Evolutionary conservation across 2,113 vertebrate genomes (phyloP), one percentile per base, ranked within the genome.

Genomic region (Brevimyrus niger): DNA sequence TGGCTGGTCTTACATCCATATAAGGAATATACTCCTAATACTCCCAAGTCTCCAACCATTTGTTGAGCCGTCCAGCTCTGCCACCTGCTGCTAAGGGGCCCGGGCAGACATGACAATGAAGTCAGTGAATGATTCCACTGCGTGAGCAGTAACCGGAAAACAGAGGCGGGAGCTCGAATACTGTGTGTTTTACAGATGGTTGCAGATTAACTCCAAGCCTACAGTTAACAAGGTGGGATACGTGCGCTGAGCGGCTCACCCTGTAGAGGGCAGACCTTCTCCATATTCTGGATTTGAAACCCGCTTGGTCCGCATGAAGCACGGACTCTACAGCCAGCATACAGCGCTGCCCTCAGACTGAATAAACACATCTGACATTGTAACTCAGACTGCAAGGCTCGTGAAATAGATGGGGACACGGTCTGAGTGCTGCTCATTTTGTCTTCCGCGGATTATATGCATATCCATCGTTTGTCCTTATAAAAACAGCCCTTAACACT

Each of bases 191-290:
- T 38, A 8, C 27, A 19, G 17, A 76, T 76, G 5, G 4, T 10
- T 38, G 35, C 73, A 80, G 8, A 42, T 80, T 42, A 42, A 80
- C 31, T 19, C 35, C 4, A 80, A 80, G 15, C 31, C 69, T 38
- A 15, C 35, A 80, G 17, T 80, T 80, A 38, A 55, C 23, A 51
- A 80, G 51, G 88, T 6, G 35, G 38, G 10, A 83, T 10, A 88
- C n/a, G 7, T 5, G n/a, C 47, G 55, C 3, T 86, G 10, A 15
- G 42, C 51, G 51, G 80, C 50, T 47, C 44, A 58, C 90, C 94
- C 92, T 94, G 92, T 88, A 94, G 92, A 94, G 93, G 92, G 94
- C 93, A 93, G 91, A 92, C 51, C 90, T 55, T 90, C 89, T 91
- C 91, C 91, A 90, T 65, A n/a, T 86, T 27, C 38, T 46, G 35